Evolutionary conservation across 2,797 vertebrate genomes (phyloP), one percentile per base, ranked within the genome.

Genomic region (Halcyon chelicuti): DNA sequence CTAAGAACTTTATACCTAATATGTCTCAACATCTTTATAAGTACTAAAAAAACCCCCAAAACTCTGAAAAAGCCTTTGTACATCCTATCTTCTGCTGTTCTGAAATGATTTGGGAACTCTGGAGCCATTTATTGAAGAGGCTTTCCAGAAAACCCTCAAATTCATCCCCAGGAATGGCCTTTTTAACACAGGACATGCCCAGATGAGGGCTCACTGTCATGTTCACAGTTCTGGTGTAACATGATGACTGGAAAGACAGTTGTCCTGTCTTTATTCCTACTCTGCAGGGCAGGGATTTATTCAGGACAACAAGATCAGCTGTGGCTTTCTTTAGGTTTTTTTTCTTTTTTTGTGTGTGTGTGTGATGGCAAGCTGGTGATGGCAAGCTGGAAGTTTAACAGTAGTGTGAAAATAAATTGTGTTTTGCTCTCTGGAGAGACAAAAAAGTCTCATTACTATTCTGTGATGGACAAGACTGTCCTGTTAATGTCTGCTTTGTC

Each of bases 1-100:
- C 39, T 54, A 57, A 55, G 25, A 54, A 28, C 26, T 37, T 83
- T 6, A 37, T 14, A 10, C 4, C 2, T 55, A 28, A 20, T 9
- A 8, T 14, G 40, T 54, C 5, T 60, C 42, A 49, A 29, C 3
- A 31, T 42, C 23, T 71, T 75, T 52, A 35, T 29, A 58, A 68
- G 49, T 42, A 12, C 8, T 49, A 65, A 37, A 14, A 51, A 18
- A 33, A 7, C 37, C 37, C 12, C 37, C 37, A 54, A 47, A 40
- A 0, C 1, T 1, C 3, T 20, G n/a, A 71, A 26, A 82, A 21
- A 5, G 1, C 3, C 8, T 55, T 66, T 51, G 28, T 55, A 16
- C 4, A 17, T 40, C 35, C 4, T 61, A 22, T 72, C 18, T 76
- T 76, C 28, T 39, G 5, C 22, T 72, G 10, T 14, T 54, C 12